A percentile compares a stretch with the other conserved stretches of the same genome.
Conservation (phyloP, 2,113 vertebrate genomes). For the Phocoena phocoena region DNA sequence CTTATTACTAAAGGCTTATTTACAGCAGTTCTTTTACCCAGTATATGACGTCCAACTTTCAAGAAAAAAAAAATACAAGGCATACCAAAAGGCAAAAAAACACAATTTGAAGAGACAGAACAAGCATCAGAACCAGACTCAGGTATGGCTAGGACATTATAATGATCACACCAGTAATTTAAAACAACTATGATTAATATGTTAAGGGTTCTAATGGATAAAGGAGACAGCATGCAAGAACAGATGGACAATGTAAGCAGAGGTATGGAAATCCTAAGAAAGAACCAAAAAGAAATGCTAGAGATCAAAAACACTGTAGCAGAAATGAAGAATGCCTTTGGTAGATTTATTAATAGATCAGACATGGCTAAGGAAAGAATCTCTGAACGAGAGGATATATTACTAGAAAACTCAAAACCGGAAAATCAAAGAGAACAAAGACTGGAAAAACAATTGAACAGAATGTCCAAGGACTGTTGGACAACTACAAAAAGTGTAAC, state of each 20-base stretch:
- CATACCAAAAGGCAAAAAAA: neutral
- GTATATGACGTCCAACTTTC: neutral
- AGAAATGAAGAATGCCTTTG: neutral
- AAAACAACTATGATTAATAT: neutral
- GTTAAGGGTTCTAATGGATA: neutral
- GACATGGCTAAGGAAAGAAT: neutral
- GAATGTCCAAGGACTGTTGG: neutral
- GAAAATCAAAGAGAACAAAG: neutral
- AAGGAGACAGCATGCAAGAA: neutral
- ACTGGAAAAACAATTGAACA: neutral
- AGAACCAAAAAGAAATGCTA: neutral
- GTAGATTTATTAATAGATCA: neutral
- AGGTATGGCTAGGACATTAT: neutral
- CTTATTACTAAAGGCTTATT: neutral
- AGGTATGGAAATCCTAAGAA: neutral
- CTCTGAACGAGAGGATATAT: neutral
- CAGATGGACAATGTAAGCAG: neutral
- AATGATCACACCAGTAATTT: neutral
- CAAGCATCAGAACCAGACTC: neutral
- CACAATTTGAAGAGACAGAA: neutral
- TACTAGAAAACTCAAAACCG: neutral
- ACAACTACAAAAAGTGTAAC: neutral
- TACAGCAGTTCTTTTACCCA: neutral
- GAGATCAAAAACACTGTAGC: neutral
- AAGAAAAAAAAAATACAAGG: neutral